Evolutionary conservation across 1,140 invertebrate genomes (phyloP), one percentile per base, ranked within the genome.

Genomic region (Rhysida immarginata): DNA sequence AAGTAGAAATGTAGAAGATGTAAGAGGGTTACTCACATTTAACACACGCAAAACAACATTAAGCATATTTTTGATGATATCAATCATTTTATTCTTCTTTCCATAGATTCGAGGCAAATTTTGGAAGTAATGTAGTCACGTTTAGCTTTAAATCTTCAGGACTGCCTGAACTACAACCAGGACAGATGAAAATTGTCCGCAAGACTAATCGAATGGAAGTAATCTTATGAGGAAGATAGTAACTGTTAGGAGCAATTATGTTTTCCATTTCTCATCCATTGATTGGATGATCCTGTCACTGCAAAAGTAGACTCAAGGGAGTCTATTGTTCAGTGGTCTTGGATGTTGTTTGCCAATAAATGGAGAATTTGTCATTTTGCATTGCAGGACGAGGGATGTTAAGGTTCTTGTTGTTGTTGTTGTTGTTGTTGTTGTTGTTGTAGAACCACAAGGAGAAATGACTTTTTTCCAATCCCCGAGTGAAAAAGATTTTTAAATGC

Each of bases 21-120:
- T n/a, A n/a, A n/a, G n/a, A n/a, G n/a, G n/a, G n/a, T n/a, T n/a
- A n/a, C n/a, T n/a, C n/a, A n/a, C n/a, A n/a, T n/a, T n/a, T n/a
- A n/a, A n/a, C n/a, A n/a, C n/a, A n/a, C n/a, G n/a, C n/a, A n/a
- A n/a, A n/a, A n/a, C n/a, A n/a, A n/a, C n/a, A n/a, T n/a, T n/a
- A n/a, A n/a, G n/a, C n/a, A n/a, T n/a, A n/a, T n/a, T n/a, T n/a
- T n/a, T n/a, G n/a, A n/a, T n/a, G n/a, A n/a, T n/a, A n/a, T n/a
- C n/a, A n/a, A n/a, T n/a, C n/a, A n/a, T n/a, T n/a, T n/a, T n/a
- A n/a, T n/a, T n/a, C n/a, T n/a, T n/a, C n/a, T n/a, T n/a, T n/a
- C n/a, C n/a, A n/a, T 63, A 87, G 84, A 67, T 86, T 87, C 71
- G 82, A 86, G 68, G 83, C 83, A 18, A 84, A 84, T 69, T 86